A percentile compares a stretch with the other conserved stretches of the same genome.
These are phyloP conservation scores for Cololabis saira DNA, from an alignment of 2,113 vertebrate species.

Conservation along the genomic window DNA sequence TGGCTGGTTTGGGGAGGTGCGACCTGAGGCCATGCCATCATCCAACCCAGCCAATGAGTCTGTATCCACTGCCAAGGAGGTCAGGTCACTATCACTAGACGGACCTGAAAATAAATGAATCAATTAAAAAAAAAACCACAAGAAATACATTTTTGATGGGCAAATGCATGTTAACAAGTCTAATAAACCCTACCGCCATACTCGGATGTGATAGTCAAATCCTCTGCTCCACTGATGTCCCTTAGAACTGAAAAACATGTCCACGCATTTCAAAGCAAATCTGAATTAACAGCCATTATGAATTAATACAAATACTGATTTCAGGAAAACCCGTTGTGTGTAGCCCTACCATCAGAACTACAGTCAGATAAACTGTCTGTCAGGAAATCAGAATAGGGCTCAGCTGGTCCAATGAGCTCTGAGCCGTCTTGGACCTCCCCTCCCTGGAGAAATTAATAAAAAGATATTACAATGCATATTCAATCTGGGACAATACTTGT, in stretches of 20 bases:
- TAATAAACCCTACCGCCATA: constrained; percentile 84
- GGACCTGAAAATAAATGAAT: constrained; percentile 82
- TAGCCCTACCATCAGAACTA: constrained; percentile 89
- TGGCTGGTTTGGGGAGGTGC: constrained; percentile 88
- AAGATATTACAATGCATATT: neutral
- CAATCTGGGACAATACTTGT: neutral
- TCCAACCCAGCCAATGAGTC: constrained; percentile 91
- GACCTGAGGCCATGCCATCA: constrained; percentile 98
- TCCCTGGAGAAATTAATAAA: constrained; percentile 81
- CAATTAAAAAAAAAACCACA: neutral
- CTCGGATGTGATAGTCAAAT: constrained; percentile 86
- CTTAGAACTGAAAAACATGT: constrained; percentile 81
- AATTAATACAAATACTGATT: neutral
- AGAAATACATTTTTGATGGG: neutral
- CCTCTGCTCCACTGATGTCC: constrained; percentile 86
- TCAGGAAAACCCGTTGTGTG: neutral
- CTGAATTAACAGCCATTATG: neutral
- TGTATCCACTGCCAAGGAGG: constrained; percentile 88
- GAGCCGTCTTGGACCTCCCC: constrained; percentile 95
- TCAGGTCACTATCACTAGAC: constrained; percentile 91
- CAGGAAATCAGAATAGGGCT: constrained; percentile 86
- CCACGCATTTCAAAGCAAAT: constrained; percentile 26
- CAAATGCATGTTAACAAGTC: neutral
- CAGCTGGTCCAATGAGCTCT: constrained; percentile 94
- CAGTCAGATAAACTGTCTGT: constrained; percentile 90